A percentile compares a stretch with the other conserved stretches of the same genome.
Conservation (phyloP, 2,113 vertebrate genomes). For the Chamaetylas fuelleborni region DNA sequence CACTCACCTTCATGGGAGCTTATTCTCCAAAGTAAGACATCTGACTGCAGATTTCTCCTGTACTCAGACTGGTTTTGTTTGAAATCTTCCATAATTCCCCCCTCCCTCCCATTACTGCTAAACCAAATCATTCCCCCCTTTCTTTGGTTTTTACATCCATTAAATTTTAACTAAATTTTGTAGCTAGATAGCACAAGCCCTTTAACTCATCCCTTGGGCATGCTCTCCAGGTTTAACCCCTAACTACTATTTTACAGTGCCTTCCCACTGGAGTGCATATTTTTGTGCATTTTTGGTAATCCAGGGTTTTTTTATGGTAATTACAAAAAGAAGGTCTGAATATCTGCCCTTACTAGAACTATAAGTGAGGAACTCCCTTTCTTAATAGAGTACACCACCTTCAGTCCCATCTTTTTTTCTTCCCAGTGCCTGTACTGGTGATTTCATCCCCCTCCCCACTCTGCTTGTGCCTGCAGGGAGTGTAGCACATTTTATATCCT, state of each 20-base stretch:
- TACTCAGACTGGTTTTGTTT: not conserved
- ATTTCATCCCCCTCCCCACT: not conserved
- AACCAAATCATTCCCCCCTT: not conserved
- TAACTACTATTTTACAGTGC: not conserved
- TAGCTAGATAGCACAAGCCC: not conserved
- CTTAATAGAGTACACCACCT: not conserved
- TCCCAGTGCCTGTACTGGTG: not conserved
- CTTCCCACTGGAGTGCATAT: not conserved
- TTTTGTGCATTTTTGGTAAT: not conserved
- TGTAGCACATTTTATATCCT: no score
- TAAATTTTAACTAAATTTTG: not conserved
- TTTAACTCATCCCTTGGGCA: not conserved
- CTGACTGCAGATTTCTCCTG: not conserved
- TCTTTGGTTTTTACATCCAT: not conserved
- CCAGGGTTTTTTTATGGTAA: not conserved
- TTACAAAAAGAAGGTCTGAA: not conserved
- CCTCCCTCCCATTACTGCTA: not conserved
- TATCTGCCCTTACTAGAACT: not conserved
- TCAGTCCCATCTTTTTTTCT: not conserved
- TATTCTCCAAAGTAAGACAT: not conserved
- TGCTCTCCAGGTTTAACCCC: not conserved
- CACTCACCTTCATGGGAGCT: not conserved
- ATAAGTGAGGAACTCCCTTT: not conserved
- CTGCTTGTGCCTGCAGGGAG: no score
- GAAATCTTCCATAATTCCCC: not conserved